A percentile compares a stretch with the other conserved stretches of the same genome.
phyloP scores from a whole-genome alignment of 2,888 invertebrate species.

The Eumerus sabulonum region DNA sequence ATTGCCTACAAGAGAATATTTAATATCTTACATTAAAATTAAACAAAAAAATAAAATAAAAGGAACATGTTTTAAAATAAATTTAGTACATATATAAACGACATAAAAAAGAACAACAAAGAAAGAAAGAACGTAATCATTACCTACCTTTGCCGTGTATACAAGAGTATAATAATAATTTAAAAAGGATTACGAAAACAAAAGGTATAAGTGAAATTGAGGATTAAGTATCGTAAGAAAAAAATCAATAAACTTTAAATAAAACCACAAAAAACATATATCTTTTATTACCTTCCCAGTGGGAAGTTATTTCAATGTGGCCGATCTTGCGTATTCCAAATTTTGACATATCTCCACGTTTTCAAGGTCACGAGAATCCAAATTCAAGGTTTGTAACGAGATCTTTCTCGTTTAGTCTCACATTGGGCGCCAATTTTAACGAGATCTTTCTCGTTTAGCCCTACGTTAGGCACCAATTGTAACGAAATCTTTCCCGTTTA shows the following conservation, averaged over 20 bases:
- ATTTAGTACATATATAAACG: conserved; percentile 51
- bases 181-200: conserved; percentile 1
- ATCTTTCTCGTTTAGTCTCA: too few species aligned
- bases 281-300: too few species aligned
- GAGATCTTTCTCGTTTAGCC: too few species aligned
- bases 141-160: conserved; percentile 46
- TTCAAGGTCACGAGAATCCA: too few species aligned
- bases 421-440: too few species aligned
- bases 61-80: conserved; percentile 32
- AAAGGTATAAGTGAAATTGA: conserved; percentile 18
- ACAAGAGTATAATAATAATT: conserved; percentile 17
- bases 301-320: too few species aligned
- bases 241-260: conserved; percentile 65
- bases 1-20: conserved; percentile 50
- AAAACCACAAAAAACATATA: conserved; percentile 21
- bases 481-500: too few species aligned
- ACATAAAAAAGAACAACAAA: conserved; percentile 14
- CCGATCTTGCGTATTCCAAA: too few species aligned
- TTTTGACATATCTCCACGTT: too few species aligned
- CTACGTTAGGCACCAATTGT: too few species aligned
- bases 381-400: too few species aligned
- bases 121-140: not conserved
- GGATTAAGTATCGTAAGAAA: conserved; percentile 37
- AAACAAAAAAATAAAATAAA: conserved; percentile 18
- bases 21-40: conserved; percentile 15